phyloP scores from a whole-genome alignment of 2,113 vertebrate genomes.

The Deroptyus accipitrinus region DNA sequence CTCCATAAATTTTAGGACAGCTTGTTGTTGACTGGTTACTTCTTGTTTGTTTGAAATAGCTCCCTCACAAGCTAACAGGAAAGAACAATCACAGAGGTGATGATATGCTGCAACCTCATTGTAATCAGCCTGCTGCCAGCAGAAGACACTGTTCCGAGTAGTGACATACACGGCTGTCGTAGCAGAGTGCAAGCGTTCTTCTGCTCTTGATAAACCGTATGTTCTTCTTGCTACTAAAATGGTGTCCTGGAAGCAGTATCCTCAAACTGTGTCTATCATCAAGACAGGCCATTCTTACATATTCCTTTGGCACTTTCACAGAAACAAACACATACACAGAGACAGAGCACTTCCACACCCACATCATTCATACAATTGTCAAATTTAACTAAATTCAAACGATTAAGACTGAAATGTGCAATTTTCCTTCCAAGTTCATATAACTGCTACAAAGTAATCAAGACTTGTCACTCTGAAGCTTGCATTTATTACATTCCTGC shows the following conservation, averaged over 20 bases:
- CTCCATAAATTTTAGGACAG: not conserved
- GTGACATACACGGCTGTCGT: not conserved
- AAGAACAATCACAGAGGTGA: not conserved
- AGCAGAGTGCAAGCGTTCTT: not conserved
- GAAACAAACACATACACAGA: fast-evolving
- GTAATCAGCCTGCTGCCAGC: fast-evolving
- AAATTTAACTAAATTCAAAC: not conserved
- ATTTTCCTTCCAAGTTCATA: not conserved
- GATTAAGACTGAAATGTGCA: not conserved
- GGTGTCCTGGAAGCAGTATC: not conserved
- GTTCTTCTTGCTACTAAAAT: not conserved
- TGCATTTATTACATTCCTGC: not conserved
- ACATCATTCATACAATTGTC: not conserved
- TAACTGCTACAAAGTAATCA: not conserved
- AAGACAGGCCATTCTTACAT: not conserved
- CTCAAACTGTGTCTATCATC: not conserved
- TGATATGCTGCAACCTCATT: not conserved
- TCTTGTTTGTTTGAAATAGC: not conserved
- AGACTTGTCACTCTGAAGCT: not conserved
- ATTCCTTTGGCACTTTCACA: not conserved
- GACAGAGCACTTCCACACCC: not conserved
- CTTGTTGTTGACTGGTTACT: not conserved
- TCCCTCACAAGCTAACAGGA: not conserved
- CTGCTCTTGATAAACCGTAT: fast-evolving
- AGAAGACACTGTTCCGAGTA: not conserved